A percentile compares a stretch with the other conserved stretches of the same genome.
Conservation (phyloP, 2,888 invertebrate genomes). For the Hesperia comma region DNA sequence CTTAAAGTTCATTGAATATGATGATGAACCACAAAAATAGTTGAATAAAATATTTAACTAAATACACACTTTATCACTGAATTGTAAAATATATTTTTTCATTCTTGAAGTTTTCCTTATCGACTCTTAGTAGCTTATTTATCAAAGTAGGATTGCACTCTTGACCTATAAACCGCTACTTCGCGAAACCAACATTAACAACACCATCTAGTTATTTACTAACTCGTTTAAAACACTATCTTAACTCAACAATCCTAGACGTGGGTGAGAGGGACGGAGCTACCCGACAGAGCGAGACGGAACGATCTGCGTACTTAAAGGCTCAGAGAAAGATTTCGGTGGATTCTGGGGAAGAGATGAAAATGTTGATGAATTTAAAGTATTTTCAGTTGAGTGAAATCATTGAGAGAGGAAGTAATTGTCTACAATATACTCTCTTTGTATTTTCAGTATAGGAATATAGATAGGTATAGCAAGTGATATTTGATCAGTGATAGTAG, state of each 20-base stretch:
- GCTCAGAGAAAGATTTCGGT: slow-evolving; percentile 40
- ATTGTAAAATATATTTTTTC: too few relatives aligned
- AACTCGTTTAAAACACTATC: slow-evolving; percentile 40
- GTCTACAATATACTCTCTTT: not conserved
- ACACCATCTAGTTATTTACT: slow-evolving; percentile 30
- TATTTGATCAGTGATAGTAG: too few relatives aligned
- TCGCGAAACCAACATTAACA: not conserved
- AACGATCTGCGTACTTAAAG: slow-evolving; percentile 46
- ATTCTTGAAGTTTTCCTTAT: too few relatives aligned
- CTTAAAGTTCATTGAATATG: too few relatives aligned
- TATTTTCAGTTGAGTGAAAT: slow-evolving; percentile 3
- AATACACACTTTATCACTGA: too few relatives aligned
- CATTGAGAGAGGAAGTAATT: not conserved
- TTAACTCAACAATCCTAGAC: slow-evolving; percentile 17
- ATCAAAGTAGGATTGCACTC: too few relatives aligned
- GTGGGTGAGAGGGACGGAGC: slow-evolving; percentile 28
- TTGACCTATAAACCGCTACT: too few relatives aligned
- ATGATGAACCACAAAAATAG: too few relatives aligned
- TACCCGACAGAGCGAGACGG: slow-evolving; percentile 31
- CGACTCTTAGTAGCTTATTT: too few relatives aligned
- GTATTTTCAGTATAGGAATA: not conserved
- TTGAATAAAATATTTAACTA: too few relatives aligned
- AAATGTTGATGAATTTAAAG: slow-evolving; percentile 33
- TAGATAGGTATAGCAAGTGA: too few relatives aligned
- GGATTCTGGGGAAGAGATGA: slow-evolving; percentile 26